phyloP scores from a whole-genome alignment of 2,888 invertebrate genomes.

The Neoaliturus tenellus region DNA sequence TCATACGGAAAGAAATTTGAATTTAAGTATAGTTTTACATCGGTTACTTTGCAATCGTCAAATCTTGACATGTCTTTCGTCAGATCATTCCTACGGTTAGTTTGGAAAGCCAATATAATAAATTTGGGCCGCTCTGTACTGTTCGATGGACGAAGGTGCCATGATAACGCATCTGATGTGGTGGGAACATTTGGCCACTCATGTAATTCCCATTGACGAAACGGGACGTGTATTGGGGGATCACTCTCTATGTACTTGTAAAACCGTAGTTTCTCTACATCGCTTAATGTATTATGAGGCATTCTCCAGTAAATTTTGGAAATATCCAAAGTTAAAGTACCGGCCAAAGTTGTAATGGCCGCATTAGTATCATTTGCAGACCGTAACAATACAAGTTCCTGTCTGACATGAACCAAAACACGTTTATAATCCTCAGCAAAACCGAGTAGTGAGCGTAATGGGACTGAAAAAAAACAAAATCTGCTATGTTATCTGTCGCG shows the following conservation, averaged over 20 bases:
- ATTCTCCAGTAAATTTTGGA: neutral
- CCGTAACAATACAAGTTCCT: neutral
- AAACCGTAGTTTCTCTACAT: neutral
- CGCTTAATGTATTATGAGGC: neutral
- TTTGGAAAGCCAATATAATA: constrained; percentile 28
- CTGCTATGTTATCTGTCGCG: neutral
- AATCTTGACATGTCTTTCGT: neutral
- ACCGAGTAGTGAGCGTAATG: neutral
- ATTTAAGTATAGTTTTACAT: constrained; percentile 26
- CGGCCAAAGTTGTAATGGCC: neutral
- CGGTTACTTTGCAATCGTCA: neutral
- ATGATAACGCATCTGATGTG: neutral
- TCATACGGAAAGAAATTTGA: too few relatives aligned
- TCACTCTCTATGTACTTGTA: constrained; percentile 5
- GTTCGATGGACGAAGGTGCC: constrained; percentile 4
- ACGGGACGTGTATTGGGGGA: neutral
- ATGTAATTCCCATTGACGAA: constrained; percentile 23
- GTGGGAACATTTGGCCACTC: neutral
- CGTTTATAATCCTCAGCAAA: neutral
- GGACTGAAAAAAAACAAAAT: neutral
- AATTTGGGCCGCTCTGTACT: neutral
- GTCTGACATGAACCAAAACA: neutral
- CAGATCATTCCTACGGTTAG: neutral
- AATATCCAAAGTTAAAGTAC: neutral
- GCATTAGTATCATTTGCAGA: neutral